These are phyloP conservation scores for Scomber japonicus DNA, from an alignment of 2,113 vertebrate species.

Conservation along the genomic window DNA sequence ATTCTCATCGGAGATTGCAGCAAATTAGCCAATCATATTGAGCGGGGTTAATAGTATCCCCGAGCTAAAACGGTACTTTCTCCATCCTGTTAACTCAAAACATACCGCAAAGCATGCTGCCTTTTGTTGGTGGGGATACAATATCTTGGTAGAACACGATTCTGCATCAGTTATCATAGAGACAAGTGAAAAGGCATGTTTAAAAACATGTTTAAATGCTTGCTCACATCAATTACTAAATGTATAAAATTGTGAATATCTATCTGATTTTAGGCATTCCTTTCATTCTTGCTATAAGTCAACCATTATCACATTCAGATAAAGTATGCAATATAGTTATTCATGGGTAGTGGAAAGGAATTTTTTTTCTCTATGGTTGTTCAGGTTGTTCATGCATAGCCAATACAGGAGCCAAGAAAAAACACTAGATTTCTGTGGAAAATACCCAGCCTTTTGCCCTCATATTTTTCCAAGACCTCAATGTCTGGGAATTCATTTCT, in stretches of 20 bases:
- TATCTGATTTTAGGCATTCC: not conserved
- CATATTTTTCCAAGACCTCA: conserved; percentile 40
- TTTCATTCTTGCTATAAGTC: not conserved
- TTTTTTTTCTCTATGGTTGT: conserved; percentile 50
- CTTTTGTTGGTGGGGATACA: conserved; percentile 17
- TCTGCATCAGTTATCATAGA: not conserved
- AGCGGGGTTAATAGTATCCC: not conserved
- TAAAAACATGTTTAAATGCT: not conserved
- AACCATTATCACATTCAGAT: not conserved
- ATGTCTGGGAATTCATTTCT: conserved; percentile 53
- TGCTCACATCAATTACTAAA: not conserved
- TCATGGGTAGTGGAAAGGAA: conserved; percentile 14
- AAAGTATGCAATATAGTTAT: conserved; percentile 22
- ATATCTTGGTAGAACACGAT: not conserved
- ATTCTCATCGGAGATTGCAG: conserved; percentile 4
- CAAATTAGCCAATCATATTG: conserved; percentile 60
- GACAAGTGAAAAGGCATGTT: not conserved
- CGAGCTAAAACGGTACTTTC: conserved; percentile 35
- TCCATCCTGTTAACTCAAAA: conserved; percentile 55
- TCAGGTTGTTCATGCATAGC: conserved; percentile 64
- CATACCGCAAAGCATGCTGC: conserved; percentile 34
- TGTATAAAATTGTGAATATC: not conserved
- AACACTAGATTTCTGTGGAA: conserved; percentile 29
- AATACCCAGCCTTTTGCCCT: conserved; percentile 35
- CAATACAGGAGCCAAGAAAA: conserved; percentile 43